Percentiles rank a stretch among this genome's conserved stretches.
Conservation (phyloP, 1,140 invertebrate species). For the Saccostrea echinata region DNA sequence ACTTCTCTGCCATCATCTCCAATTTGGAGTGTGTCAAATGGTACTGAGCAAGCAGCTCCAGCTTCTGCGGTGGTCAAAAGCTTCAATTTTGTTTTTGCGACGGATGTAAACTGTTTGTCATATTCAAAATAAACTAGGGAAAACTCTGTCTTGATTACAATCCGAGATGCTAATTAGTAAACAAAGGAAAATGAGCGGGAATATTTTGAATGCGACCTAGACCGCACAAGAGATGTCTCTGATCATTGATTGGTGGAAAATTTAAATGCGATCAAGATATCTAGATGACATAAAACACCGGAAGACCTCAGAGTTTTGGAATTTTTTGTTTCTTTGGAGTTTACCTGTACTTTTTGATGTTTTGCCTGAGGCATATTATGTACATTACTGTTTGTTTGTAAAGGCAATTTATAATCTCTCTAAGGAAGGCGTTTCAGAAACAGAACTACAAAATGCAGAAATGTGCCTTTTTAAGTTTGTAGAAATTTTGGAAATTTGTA, state of each 20-base stretch:
- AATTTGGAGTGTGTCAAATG: no score
- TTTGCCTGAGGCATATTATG: neutral
- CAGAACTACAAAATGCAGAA: constrained; percentile 35
- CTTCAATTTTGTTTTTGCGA: neutral
- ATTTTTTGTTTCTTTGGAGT: neutral
- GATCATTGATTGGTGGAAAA: no score
- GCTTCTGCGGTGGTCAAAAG: no score
- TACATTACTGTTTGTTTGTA: neutral
- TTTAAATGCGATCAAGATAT: no score
- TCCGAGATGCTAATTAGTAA: neutral
- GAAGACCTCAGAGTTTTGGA: constrained; percentile 58
- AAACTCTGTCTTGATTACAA: neutral
- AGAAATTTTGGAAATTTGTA: constrained; percentile 22
- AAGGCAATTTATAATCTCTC: neutral
- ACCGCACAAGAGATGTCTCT: no score
- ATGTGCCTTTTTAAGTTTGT: constrained; percentile 40
- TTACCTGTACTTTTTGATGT: neutral
- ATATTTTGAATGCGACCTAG: no score
- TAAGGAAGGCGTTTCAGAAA: constrained; percentile 36
- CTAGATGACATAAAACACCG: constrained; percentile 43
- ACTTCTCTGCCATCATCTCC: no score
- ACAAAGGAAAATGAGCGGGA: no score
- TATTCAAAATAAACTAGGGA: neutral
- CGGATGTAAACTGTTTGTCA: neutral
- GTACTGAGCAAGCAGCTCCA: no score